These are phyloP conservation scores for Epinephelus lanceolatus DNA, from an alignment of 2,113 vertebrate genomes.

Conservation along the genomic window DNA sequence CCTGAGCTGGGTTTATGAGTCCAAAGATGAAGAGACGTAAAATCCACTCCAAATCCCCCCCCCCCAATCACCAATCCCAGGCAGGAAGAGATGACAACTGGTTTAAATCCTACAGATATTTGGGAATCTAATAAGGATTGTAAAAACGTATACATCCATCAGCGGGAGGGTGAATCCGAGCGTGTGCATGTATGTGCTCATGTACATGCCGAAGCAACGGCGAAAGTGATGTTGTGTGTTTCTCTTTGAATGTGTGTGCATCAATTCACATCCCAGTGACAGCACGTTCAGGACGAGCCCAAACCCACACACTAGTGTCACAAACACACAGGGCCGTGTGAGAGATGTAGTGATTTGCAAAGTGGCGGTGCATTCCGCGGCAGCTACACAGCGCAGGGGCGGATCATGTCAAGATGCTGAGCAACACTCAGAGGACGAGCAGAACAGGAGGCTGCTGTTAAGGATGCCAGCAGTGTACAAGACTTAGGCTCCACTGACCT, in stretches of 20 bases:
- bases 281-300: neutral
- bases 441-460: conserved; percentile 34
- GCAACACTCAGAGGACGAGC: conserved; percentile 40
- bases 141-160: conserved; percentile 25
- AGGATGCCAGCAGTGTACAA: conserved; percentile 6
- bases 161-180: neutral
- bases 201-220: neutral
- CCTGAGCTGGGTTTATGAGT: conserved; percentile 72
- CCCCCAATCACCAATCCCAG: conserved; percentile 56
- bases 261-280: conserved; percentile 11
- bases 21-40: conserved; percentile 68
- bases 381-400: conserved; percentile 12
- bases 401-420: conserved; percentile 43
- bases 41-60: conserved; percentile 73
- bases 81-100: conserved; percentile 57
- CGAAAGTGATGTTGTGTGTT: no score
- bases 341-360: conserved; percentile 33
- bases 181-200: neutral
- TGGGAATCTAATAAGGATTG: conserved; percentile 51
- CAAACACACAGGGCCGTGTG: conserved; percentile 20
- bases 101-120: conserved; percentile 55
- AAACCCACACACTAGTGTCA: conserved; percentile 5
- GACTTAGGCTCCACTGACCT: conserved; percentile 11
- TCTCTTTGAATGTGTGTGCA: neutral
- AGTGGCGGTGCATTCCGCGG: conserved; percentile 25